These are phyloP conservation scores for Plebejus anna DNA, from an alignment of 2,888 invertebrate genomes.

Conservation along the genomic window DNA sequence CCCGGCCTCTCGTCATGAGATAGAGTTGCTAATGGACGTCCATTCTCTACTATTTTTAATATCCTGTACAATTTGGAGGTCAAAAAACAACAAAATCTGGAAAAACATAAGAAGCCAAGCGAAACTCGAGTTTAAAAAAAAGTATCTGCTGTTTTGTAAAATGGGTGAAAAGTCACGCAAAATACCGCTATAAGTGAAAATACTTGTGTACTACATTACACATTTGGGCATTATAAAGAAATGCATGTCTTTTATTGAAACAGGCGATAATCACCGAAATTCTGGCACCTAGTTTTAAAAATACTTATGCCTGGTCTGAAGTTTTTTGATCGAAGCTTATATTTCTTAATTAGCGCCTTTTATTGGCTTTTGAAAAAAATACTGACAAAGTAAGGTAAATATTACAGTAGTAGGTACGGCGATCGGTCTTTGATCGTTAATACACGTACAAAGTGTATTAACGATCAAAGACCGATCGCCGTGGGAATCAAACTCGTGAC, in stretches of 20 bases:
- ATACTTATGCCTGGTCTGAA: too few relatives aligned
- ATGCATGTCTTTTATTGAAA: neutral
- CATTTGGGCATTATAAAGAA: too few relatives aligned
- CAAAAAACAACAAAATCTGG: neutral
- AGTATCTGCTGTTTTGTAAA: neutral
- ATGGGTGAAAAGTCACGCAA: neutral
- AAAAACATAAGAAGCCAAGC: neutral
- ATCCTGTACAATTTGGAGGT: neutral
- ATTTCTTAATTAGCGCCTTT: neutral
- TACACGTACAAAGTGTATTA: too few relatives aligned
- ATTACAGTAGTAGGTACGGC: too few relatives aligned
- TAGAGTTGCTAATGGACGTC: conserved; percentile 1
- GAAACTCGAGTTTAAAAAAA: neutral
- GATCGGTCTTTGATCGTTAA: too few relatives aligned
- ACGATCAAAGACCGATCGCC: neutral
- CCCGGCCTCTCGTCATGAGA: neutral
- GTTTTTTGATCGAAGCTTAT: too few relatives aligned
- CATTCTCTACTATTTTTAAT: neutral
- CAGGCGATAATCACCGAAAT: neutral
- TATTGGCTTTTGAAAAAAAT: neutral
- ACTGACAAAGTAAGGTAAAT: too few relatives aligned
- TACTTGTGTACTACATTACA: neutral
- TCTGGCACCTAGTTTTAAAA: neutral
- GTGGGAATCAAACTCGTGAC: conserved; percentile 13
- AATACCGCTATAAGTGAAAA: neutral